phyloP scores from a whole-genome alignment of 1,140 invertebrate genomes.

The Luehdorfia chinensis region DNA sequence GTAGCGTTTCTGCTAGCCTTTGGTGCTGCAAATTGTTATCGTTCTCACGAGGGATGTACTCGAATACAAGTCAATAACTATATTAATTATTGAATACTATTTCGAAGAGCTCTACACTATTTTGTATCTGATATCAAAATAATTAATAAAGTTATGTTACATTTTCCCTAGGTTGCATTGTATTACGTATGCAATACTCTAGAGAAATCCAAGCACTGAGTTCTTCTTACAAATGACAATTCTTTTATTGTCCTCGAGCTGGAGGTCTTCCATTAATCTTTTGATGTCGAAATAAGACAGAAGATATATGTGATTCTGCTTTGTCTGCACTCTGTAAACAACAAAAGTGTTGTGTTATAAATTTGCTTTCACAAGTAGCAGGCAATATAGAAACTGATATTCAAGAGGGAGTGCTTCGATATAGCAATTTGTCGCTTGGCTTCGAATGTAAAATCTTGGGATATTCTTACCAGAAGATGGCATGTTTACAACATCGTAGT shows the following conservation, averaged over 20 bases:
- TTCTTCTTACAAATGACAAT: conserved; percentile 37
- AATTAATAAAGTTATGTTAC: conserved; percentile 53
- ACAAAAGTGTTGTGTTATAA: conserved; percentile 6
- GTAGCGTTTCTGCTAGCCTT: conserved; percentile 31
- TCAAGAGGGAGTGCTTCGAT: conserved; percentile 43
- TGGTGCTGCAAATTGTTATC: conserved; percentile 48
- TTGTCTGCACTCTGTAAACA: not conserved
- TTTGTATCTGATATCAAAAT: conserved; percentile 29
- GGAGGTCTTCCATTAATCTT: conserved; percentile 11
- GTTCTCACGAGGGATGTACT: conserved; percentile 46
- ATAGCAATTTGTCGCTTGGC: conserved; percentile 52
- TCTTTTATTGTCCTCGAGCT: conserved; percentile 29
- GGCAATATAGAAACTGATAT: conserved; percentile 25
- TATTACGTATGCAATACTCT: conserved; percentile 50
- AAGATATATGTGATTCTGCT: conserved; percentile 19
- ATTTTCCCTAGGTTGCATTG: conserved; percentile 36
- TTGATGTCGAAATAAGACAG: conserved; percentile 2
- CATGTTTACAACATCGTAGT: conserved; percentile 49
- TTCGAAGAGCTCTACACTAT: not conserved
- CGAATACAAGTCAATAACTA: not conserved
- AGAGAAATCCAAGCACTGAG: conserved; percentile 41
- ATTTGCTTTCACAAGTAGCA: not conserved
- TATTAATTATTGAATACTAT: conserved; percentile 2
- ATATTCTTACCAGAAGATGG: conserved; percentile 56
- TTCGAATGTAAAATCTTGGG: conserved; percentile 51